Base-by-base conservation (phyloP, 2,797 vertebrate species). In the Sebastiscus albofasciatus region DNA sequence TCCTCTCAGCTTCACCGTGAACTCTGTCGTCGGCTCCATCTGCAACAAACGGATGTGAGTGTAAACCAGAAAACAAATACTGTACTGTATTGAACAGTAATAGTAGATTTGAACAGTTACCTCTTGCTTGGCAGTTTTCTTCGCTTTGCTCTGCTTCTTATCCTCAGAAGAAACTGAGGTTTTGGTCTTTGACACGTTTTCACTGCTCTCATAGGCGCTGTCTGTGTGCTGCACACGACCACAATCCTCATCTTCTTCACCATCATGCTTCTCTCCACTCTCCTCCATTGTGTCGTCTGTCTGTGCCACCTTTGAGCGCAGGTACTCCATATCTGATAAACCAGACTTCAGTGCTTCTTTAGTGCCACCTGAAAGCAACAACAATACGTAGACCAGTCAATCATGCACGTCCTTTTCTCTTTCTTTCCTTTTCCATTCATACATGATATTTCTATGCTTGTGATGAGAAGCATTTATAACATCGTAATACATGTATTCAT, bases 311-410 rank as follows among this genome's bases (percentile, higher is more conserved):
- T 99, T 99, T 22, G 97, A 98, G 56, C 96, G 97, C 88, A 99
- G 95, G 90, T 99, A 99, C 7, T 99, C 98, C 98, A 99, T 98
- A 90, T 99, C 99, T 0, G 98, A 99, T 58, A 99, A 87, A 6
- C 88, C 93, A 54, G 94, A 90, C 88, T 94, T 94, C 52, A 95
- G 79, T 7, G 95, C 95, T 71, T 94, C 88, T 86, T 95, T 95
- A 26, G 73, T n/a, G 27, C 79, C 13, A 80, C 67, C 95, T 96
- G 79, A 52, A 85, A 84, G 34, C 34, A 65, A 79, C 34, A 67
- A 58, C 24, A 82, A 13, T 20, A 31, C 1, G 14, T 27, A 24
- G 6, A 24, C 14, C 9, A n/a, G 14, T 52, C 34, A 26, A 56
- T 61, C 26, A 24, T 11, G 10, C 14, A 22, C 66, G 14, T 0